Evolutionary conservation across 1,140 invertebrate genomes (phyloP).

Genomic region (Dinoponera quadriceps): DNA sequence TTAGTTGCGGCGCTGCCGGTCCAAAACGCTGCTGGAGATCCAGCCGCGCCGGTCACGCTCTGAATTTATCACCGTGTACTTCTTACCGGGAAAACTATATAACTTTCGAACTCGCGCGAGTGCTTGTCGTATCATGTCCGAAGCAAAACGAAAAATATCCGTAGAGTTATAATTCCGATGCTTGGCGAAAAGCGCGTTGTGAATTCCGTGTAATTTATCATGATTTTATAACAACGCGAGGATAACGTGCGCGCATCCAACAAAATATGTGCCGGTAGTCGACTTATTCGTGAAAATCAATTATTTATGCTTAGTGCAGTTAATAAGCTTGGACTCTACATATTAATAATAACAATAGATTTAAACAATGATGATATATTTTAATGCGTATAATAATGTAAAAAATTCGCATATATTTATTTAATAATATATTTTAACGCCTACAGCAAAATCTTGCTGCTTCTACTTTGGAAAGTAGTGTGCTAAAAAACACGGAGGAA

Average conservation of each 20-base stretch:
- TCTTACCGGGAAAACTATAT: constrained; percentile 69
- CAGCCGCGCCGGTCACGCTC: constrained; percentile 68
- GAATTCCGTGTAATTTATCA: background rate
- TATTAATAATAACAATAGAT: too few species aligned
- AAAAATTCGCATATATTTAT: too few species aligned
- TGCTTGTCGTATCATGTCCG: background rate
- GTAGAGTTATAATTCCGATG: background rate
- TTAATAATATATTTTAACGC: too few species aligned
- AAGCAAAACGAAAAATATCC: background rate
- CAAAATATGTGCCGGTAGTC: background rate
- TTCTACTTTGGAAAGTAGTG: too few species aligned
- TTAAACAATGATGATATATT: too few species aligned
- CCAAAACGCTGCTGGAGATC: constrained; percentile 78
- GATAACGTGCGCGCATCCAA: background rate
- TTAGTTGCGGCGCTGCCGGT: constrained; percentile 72
- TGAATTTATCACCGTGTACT: constrained; percentile 81
- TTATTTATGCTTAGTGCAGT: too few species aligned
- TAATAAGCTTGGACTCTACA: too few species aligned
- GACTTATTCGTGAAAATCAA: background rate
- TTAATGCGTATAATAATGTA: too few species aligned
- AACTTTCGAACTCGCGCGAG: constrained; percentile 56
- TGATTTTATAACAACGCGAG: background rate
- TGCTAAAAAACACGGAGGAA: too few species aligned
- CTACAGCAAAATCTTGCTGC: too few species aligned
- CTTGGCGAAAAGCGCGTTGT: background rate